Conservation (phyloP, 2,888 invertebrate species). For the Elmis aenea region DNA sequence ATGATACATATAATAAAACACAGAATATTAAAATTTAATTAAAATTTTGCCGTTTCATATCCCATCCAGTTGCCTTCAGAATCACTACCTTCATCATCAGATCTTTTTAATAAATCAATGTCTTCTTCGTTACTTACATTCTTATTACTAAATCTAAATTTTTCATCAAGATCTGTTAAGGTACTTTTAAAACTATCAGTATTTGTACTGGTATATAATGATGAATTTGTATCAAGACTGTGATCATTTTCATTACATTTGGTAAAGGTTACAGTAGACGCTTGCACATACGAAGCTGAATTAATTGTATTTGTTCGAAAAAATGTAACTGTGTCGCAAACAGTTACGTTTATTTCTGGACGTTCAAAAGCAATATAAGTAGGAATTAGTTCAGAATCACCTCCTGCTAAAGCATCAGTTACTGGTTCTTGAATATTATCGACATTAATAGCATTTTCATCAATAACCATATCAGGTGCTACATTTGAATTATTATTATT, state of each 20-base stretch:
- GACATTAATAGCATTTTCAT: too few species aligned
- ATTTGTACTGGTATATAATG: not conserved
- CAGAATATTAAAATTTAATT: slow-evolving; percentile 15
- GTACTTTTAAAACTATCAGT: not conserved
- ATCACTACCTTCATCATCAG: not conserved
- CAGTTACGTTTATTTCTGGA: slow-evolving; percentile 30
- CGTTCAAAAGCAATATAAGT: slow-evolving; percentile 28
- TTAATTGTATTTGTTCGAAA: slow-evolving; percentile 29
- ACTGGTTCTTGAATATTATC: not conserved
- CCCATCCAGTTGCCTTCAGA: slow-evolving; percentile 44
- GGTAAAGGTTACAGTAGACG: slow-evolving; percentile 29
- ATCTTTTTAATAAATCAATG: too few species aligned
- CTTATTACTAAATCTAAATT: too few species aligned
- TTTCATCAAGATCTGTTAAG: not conserved
- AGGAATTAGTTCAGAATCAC: slow-evolving; percentile 10
- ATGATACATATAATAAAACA: slow-evolving; percentile 4
- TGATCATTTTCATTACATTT: slow-evolving; percentile 7
- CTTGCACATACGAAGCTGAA: slow-evolving; percentile 28
- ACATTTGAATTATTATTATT: not conserved
- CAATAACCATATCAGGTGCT: too few species aligned
- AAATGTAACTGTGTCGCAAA: slow-evolving; percentile 35
- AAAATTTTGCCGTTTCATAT: slow-evolving; percentile 43
- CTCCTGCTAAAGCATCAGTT: slow-evolving; percentile 20
- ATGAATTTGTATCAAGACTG: not conserved
- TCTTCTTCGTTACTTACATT: slow-evolving; percentile 3